Conservation (phyloP, 2,888 invertebrate species). For the Dromius quadrimaculatus region DNA sequence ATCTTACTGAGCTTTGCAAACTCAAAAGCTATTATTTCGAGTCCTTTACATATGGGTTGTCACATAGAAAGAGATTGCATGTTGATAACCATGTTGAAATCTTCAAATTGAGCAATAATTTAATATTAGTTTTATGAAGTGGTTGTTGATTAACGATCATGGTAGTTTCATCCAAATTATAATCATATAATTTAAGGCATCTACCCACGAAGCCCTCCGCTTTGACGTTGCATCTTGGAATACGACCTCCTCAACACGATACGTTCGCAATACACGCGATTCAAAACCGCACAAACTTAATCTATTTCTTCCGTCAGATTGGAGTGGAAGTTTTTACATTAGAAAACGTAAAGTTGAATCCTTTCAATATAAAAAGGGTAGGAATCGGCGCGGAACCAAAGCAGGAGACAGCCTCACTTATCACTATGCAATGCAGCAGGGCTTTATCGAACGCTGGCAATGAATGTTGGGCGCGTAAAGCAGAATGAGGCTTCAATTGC, state of each 20-base stretch:
- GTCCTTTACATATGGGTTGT: too few species aligned
- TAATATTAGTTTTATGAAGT: slow-evolving; percentile 14
- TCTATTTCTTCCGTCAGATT: slow-evolving; percentile 52
- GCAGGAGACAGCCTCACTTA: slow-evolving; percentile 60
- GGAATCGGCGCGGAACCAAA: slow-evolving; percentile 25
- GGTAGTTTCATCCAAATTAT: slow-evolving; percentile 17
- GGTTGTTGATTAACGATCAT: slow-evolving; percentile 11
- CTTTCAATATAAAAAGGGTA: slow-evolving; percentile 55
- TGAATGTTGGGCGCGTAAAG: slow-evolving; percentile 58
- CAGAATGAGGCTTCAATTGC: slow-evolving; percentile 61
- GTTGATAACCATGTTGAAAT: too few species aligned
- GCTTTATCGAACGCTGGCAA: slow-evolving; percentile 60
- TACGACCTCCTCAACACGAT: slow-evolving; percentile 8
- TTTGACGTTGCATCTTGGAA: slow-evolving; percentile 9
- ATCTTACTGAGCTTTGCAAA: too few species aligned
- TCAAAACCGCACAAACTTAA: slow-evolving; percentile 54
- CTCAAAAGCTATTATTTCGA: too few species aligned
- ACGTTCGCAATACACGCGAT: slow-evolving; percentile 42
- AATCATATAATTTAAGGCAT: slow-evolving; percentile 34
- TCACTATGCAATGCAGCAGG: slow-evolving; percentile 59
- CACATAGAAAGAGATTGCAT: too few species aligned
- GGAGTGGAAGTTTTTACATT: slow-evolving; percentile 55
- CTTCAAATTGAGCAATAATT: slow-evolving; percentile 22
- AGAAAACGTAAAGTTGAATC: slow-evolving; percentile 56
- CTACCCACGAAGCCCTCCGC: slow-evolving; percentile 25